A percentile compares a stretch with the other conserved stretches of the same genome.
These are phyloP conservation scores for Hyppa rectilinea DNA, from an alignment of 2,888 invertebrate species.

Conservation along the genomic window DNA sequence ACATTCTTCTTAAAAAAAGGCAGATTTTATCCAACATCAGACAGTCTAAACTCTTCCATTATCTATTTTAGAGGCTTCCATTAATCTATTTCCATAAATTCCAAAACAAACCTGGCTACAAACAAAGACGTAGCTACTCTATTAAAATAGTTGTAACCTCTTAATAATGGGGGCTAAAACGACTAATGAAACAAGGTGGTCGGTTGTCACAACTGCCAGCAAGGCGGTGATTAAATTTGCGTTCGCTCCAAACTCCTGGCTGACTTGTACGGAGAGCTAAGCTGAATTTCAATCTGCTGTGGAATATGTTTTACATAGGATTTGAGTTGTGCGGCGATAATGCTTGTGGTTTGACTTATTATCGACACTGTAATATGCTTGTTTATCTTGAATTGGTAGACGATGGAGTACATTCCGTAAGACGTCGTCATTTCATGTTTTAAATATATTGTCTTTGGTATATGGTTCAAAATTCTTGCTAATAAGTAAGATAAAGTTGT, in stretches of 20 bases:
- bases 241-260: constrained; percentile 66
- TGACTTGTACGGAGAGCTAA: constrained; percentile 61
- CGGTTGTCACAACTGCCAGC: constrained; percentile 55
- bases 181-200: constrained; percentile 58
- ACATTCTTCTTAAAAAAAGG: too few relatives aligned
- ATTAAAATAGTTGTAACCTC: constrained; percentile 54
- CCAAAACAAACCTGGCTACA: neutral
- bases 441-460: too few relatives aligned
- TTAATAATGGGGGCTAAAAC: constrained; percentile 60
- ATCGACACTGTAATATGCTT: neutral
- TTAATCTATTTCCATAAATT: neutral
- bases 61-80: neutral
- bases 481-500: too few relatives aligned
- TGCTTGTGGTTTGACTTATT: constrained; percentile 11
- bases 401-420: too few relatives aligned
- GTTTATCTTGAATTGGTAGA: neutral
- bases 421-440: too few relatives aligned
- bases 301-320: constrained; percentile 61
- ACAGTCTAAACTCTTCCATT: neutral
- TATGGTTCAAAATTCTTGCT: too few relatives aligned
- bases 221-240: constrained; percentile 73
- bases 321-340: constrained; percentile 32
- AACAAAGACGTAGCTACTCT: constrained; percentile 25
- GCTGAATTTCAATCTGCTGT: constrained; percentile 69
- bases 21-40: neutral